phyloP scores from a whole-genome alignment of 2,113 vertebrate genomes.

The Psammodynastes pulverulentus region DNA sequence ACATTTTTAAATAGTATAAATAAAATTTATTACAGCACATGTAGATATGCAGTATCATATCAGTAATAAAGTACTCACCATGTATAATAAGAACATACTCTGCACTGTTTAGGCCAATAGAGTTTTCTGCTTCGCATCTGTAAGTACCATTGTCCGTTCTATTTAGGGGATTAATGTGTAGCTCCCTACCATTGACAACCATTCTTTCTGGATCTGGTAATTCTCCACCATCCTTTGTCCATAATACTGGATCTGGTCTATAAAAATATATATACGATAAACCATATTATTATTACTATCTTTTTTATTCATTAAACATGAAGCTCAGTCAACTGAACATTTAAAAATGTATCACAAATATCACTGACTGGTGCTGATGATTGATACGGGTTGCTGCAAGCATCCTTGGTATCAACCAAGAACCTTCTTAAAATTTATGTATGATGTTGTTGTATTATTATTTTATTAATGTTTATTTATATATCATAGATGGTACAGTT shows the following conservation, averaged over 20 bases:
- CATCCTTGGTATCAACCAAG: too few relatives aligned
- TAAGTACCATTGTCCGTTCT: conserved; percentile 99
- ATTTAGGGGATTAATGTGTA: conserved; percentile 94
- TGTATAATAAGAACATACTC: conserved; percentile 95
- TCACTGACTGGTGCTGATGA: too few relatives aligned
- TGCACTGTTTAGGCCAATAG: conserved; percentile 90
- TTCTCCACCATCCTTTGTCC: conserved; percentile 95
- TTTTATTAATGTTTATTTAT: background rate
- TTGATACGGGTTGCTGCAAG: too few relatives aligned
- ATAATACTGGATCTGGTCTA: conserved; percentile 94
- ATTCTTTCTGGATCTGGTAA: conserved; percentile 92
- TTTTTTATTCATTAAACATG: too few relatives aligned
- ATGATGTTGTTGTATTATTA: too few relatives aligned
- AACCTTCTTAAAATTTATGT: too few relatives aligned
- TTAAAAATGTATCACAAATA: too few relatives aligned
- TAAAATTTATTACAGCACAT: background rate
- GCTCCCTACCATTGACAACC: conserved; percentile 90
- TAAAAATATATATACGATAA: conserved; percentile 31
- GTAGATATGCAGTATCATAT: background rate
- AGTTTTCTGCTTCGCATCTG: conserved; percentile 94
- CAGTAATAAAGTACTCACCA: conserved; percentile 78
- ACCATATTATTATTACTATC: background rate
- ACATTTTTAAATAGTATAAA: background rate
- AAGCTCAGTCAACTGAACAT: too few relatives aligned
- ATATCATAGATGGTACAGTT: background rate